Base-by-base conservation (phyloP, 1,140 invertebrate species). In the Chrysoperla carnea region DNA sequence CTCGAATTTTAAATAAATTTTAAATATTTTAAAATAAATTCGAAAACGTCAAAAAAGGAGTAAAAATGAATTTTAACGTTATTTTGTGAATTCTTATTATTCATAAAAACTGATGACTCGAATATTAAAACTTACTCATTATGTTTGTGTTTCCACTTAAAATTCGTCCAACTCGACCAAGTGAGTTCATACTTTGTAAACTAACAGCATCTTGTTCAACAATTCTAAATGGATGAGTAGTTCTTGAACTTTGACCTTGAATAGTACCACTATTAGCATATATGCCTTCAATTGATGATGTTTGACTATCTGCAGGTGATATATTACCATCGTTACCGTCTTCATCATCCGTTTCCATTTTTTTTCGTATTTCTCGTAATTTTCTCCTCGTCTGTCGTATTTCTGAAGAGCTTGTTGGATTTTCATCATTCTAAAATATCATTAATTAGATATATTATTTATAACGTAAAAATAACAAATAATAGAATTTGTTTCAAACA, bases 131-230 rank as follows among this genome's bases (percentile, higher is more conserved):
- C 33, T 59, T 52, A 51, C 58, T 64, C 14, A 69, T 69, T n/a
- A 62, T 58, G 52, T 62, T 68, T 44, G 72, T 73, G 15, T 66
- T 67, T 39, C 78, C 78, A 17, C 76, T 75, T 43, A 84, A 64
- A 51, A 86, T 78, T 45, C 78, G 63, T 12, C 83, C 81, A 43
- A 85, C 76, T 50, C 84, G 69, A 15, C 83, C 84, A 46, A 88
- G 61, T 45, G 84, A 87, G 48, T 83, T 84, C 67, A 86, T 78
- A 60, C 84, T 88, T 57, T 88, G 83, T 50, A 90, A 66, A 56
- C 83, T 87, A 52, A 86, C 68, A 40, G 84, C 77, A 60, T 90
- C 85, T 51, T 84, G 82, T 49, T 89, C 83, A 51, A 88, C 85
- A 36, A 89, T 81, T 40, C 67, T 56, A 52, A 84, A 84, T 17